Evolutionary conservation across 2,888 invertebrate species (phyloP).

Genomic region (Hydrotaea diabolus): DNA sequence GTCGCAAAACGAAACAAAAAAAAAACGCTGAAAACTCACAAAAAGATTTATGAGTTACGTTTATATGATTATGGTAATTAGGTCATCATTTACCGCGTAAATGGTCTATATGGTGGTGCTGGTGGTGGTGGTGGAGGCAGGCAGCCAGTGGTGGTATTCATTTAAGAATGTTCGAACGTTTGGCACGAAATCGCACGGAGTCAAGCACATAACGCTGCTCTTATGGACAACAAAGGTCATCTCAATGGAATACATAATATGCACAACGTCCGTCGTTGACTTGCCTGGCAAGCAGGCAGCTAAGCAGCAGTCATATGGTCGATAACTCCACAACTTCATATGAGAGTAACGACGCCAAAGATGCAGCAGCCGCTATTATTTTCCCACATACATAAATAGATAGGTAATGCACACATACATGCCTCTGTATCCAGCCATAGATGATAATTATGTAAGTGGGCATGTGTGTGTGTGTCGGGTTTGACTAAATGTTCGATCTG

Average conservation of each 20-base stretch:
- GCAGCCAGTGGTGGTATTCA: conserved; percentile 6
- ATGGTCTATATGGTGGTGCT: conserved; percentile 61
- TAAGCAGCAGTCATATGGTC: conserved; percentile 11
- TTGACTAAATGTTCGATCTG: conserved; percentile 15
- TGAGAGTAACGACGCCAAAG: conserved; percentile 10
- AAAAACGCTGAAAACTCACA: conserved; percentile 33
- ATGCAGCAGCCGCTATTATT: conserved; percentile 53
- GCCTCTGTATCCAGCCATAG: background rate
- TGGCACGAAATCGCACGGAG: conserved; percentile 28
- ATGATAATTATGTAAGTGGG: background rate
- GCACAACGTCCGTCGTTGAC: background rate
- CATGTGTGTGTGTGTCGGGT: background rate
- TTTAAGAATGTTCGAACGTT: conserved; percentile 36
- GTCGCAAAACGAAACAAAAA: conserved; percentile 19
- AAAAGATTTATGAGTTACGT: conserved; percentile 70
- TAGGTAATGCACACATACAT: background rate
- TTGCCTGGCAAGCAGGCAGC: background rate
- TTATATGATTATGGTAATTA: conserved; percentile 75
- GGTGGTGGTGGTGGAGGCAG: background rate
- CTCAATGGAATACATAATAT: conserved; percentile 35
- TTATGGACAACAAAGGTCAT: conserved; percentile 37
- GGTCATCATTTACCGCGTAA: conserved; percentile 73
- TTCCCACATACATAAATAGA: conserved; percentile 59
- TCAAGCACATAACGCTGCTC: conserved; percentile 6
- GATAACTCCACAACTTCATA: background rate